Evolutionary conservation across 1,140 invertebrate species (phyloP).

Genomic region (Leucophenga varia): DNA sequence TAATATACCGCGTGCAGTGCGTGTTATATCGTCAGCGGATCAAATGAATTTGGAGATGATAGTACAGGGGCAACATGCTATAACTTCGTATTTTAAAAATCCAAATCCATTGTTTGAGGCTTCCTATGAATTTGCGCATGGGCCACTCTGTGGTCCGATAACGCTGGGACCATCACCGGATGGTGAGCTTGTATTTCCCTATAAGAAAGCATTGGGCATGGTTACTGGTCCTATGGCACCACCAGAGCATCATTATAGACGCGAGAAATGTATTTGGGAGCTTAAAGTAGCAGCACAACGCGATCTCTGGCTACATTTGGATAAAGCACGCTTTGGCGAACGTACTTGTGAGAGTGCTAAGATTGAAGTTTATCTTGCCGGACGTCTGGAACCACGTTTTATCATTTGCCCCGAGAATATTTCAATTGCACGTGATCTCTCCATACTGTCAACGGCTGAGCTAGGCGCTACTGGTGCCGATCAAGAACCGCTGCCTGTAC

Average conservation of each 20-base stretch:
- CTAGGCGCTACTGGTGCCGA: constrained; percentile 65
- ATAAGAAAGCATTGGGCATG: constrained; percentile 74
- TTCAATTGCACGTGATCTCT: constrained; percentile 72
- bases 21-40: constrained; percentile 75
- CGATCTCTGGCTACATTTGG: constrained; percentile 83
- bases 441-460: constrained; percentile 74
- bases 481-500: constrained; percentile 63
- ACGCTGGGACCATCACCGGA: constrained; percentile 74
- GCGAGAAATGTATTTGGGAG: constrained; percentile 86
- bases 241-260: constrained; percentile 58
- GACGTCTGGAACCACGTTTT: constrained; percentile 68
- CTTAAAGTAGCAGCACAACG: constrained; percentile 75
- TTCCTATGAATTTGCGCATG: constrained; percentile 83
- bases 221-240: constrained; percentile 47
- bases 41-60: constrained; percentile 76
- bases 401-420: constrained; percentile 82
- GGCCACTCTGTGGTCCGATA: constrained; percentile 81
- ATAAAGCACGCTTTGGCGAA: constrained; percentile 80
- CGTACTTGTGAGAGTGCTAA: constrained; percentile 80
- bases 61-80: constrained; percentile 78
- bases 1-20: constrained; percentile 62
- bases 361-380: constrained; percentile 77
- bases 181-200: constrained; percentile 81
- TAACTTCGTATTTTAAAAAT: constrained; percentile 84
- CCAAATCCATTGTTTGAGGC: constrained; percentile 78